These are phyloP conservation scores for Caerostris extrusa DNA, from an alignment of 1,140 invertebrate genomes.

Conservation along the genomic window DNA sequence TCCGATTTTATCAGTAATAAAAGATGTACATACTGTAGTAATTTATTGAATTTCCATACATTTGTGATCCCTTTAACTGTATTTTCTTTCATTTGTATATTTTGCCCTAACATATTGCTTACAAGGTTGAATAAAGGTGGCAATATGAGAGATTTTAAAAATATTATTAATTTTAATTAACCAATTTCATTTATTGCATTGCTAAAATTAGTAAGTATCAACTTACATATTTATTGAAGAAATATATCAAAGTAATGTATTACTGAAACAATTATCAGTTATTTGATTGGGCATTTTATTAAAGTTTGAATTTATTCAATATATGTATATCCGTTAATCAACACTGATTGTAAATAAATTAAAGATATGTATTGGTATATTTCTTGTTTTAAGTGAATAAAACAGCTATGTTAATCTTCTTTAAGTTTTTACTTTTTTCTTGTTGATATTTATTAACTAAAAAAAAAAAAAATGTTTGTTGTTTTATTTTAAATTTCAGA, in stretches of 20 bases:
- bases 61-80: background rate
- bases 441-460: background rate
- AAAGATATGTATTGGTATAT: background rate
- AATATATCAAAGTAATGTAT: background rate
- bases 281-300: conserved; percentile 12
- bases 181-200: background rate
- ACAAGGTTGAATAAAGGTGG: background rate
- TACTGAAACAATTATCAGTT: background rate
- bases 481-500: no score
- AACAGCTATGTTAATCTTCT: background rate
- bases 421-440: background rate
- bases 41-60: background rate
- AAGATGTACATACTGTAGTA: background rate
- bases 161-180: background rate
- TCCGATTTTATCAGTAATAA: background rate
- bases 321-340: conserved; percentile 39
- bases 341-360: conserved; percentile 38
- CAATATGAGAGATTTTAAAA: background rate
- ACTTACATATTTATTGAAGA: background rate
- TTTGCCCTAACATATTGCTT: background rate
- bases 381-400: background rate
- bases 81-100: background rate
- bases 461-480: no score
- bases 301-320: background rate
- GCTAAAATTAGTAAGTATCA: background rate